Evolutionary conservation across 2,888 invertebrate species (phyloP).

Genomic region (Marronus borbonicus): DNA sequence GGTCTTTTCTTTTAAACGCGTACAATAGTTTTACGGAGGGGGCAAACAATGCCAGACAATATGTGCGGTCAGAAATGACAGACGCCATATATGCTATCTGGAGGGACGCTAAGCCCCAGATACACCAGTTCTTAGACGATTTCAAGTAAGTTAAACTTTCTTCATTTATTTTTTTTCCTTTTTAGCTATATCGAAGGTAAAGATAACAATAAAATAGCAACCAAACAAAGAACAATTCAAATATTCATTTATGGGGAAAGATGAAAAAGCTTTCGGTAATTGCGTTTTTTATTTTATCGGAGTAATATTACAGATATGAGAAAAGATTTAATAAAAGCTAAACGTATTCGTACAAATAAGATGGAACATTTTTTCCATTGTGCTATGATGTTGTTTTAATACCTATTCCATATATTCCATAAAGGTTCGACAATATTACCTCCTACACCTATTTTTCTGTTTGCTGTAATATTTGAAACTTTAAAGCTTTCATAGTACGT

Average conservation of each 20-base stretch:
- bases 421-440: no score
- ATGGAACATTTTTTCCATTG: no score
- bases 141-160: slow-evolving; percentile 71
- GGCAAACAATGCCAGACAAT: slow-evolving; percentile 78
- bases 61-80: slow-evolving; percentile 80
- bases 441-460: no score
- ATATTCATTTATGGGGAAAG: background rate
- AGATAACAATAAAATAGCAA: slow-evolving; percentile 13
- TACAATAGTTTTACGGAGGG: slow-evolving; percentile 51
- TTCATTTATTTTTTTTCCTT: no score
- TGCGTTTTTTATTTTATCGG: slow-evolving; percentile 6
- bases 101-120: slow-evolving; percentile 81
- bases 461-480: no score
- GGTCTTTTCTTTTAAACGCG: slow-evolving; percentile 46
- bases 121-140: slow-evolving; percentile 82
- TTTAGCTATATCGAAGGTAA: background rate
- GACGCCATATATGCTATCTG: slow-evolving; percentile 81
- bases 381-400: no score
- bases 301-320: background rate
- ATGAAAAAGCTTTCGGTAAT: slow-evolving; percentile 2
- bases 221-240: background rate
- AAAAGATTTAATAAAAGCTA: background rate
- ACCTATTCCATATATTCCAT: no score
- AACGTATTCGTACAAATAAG: no score
- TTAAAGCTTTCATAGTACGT: no score